A percentile compares a stretch with the other conserved stretches of the same genome.
phyloP scores from a whole-genome alignment of 2,888 invertebrate genomes.

The Andrena haemorrhoa region DNA sequence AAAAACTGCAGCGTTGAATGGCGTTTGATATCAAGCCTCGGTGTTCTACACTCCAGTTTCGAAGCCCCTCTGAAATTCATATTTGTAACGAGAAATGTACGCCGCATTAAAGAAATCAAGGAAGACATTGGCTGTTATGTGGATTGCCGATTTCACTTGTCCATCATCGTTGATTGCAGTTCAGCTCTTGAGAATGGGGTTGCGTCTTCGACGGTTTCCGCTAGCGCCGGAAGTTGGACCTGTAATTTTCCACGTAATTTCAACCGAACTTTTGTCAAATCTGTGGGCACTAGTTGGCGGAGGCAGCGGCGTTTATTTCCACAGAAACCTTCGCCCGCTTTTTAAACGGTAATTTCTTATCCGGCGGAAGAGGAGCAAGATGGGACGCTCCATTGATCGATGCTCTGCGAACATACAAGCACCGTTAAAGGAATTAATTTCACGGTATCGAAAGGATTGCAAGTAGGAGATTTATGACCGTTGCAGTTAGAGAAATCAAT shows the following conservation, averaged over 20 bases:
- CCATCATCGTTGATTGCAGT: slow-evolving; percentile 69
- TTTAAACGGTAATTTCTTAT: slow-evolving; percentile 34
- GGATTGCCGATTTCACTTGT: slow-evolving; percentile 63
- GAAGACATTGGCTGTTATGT: slow-evolving; percentile 45
- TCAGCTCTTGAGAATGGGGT: slow-evolving; percentile 49
- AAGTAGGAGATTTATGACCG: too few species aligned
- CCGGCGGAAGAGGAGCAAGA: slow-evolving; percentile 43
- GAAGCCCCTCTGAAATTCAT: background rate
- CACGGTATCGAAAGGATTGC: too few species aligned
- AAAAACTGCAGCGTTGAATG: background rate
- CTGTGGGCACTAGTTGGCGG: slow-evolving; percentile 50
- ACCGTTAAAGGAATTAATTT: too few species aligned
- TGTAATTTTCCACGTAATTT: slow-evolving; percentile 79
- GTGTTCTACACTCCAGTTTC: background rate
- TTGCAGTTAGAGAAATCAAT: too few species aligned
- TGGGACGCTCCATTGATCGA: background rate
- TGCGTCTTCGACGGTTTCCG: slow-evolving; percentile 73
- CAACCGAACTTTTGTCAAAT: slow-evolving; percentile 74
- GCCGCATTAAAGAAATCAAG: background rate
- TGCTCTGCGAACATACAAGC: too few species aligned
- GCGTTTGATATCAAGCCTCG: background rate
- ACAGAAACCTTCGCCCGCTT: slow-evolving; percentile 8
- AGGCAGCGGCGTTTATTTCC: slow-evolving; percentile 14
- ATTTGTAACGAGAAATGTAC: background rate
- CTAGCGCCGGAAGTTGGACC: slow-evolving; percentile 75